Conservation (phyloP, 35 echinoderm and acorn worm genomes). For the Stichopus chloronotus region DNA sequence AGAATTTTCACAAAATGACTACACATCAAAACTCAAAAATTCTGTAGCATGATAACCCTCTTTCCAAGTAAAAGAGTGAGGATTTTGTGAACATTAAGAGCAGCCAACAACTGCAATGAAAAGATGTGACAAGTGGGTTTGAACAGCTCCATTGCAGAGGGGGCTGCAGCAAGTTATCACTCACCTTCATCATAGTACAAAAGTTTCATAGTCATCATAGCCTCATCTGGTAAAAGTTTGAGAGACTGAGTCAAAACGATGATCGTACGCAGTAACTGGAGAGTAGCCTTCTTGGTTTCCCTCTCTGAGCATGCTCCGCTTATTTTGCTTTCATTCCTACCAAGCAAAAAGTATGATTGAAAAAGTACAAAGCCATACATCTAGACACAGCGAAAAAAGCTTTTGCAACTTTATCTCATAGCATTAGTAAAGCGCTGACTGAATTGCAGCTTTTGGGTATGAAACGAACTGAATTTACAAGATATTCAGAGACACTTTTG, state of each 20-base stretch:
- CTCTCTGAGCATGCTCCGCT: constrained; percentile 71
- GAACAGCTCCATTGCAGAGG: background rate
- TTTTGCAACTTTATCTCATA: too few relatives aligned
- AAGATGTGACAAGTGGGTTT: background rate
- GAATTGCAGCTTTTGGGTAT: too few relatives aligned
- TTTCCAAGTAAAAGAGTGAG: too few relatives aligned
- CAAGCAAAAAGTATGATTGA: background rate
- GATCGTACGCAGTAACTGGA: constrained; percentile 88
- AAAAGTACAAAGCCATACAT: background rate
- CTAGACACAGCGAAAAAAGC: too few relatives aligned
- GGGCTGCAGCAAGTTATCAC: background rate
- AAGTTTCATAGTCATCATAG: constrained; percentile 98
- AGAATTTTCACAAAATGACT: too few relatives aligned
- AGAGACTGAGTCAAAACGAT: constrained; percentile 93
- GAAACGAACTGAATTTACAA: too few relatives aligned
- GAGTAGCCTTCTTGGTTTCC: constrained; percentile 93
- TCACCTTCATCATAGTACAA: constrained; percentile 97
- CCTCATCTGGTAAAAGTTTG: constrained; percentile 87
- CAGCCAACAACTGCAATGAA: too few relatives aligned
- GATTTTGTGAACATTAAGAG: too few relatives aligned
- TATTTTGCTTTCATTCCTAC: constrained; percentile 93
- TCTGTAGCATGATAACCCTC: too few relatives aligned
- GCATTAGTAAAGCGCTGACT: too few relatives aligned
- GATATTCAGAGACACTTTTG: too few relatives aligned
- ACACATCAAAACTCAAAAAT: too few relatives aligned